Evolutionary conservation across 2,888 invertebrate genomes (phyloP).

Genomic region (Exephanes ischioxanthus): DNA sequence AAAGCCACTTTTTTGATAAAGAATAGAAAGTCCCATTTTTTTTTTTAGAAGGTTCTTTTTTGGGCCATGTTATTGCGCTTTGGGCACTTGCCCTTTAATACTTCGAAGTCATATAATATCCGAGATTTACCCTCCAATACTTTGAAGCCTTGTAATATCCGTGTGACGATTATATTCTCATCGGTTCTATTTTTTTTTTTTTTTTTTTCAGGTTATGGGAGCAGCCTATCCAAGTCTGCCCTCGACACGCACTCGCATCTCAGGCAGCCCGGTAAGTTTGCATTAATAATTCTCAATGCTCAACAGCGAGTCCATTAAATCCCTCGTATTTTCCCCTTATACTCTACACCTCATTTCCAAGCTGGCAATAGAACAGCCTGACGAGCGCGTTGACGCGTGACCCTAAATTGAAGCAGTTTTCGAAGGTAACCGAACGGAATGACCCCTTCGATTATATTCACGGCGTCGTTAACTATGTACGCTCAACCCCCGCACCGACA

Average conservation of each 20-base stretch:
- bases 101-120: background rate
- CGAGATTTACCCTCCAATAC: background rate
- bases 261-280: slow-evolving; percentile 93
- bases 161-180: slow-evolving; percentile 35
- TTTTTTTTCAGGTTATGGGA: slow-evolving; percentile 92
- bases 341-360: slow-evolving; percentile 46
- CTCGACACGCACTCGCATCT: slow-evolving; percentile 96
- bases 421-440: slow-evolving; percentile 76
- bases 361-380: slow-evolving; percentile 45
- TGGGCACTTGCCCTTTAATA: background rate
- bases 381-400: slow-evolving; percentile 66
- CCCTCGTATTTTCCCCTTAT: slow-evolving; percentile 17
- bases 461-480: slow-evolving; percentile 74
- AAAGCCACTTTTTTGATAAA: background rate
- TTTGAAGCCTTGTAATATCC: background rate
- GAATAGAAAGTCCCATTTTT: background rate
- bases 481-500: slow-evolving; percentile 75
- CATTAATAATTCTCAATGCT: background rate
- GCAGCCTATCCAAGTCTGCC: slow-evolving; percentile 94
- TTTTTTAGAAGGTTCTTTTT: background rate
- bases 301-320: slow-evolving; percentile 46
- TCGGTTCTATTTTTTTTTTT: slow-evolving; percentile 85
- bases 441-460: slow-evolving; percentile 77
- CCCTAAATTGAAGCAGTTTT: slow-evolving; percentile 72
- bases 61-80: background rate